These are phyloP conservation scores for Tricholauxania praeusta DNA, from an alignment of 2,888 invertebrate species.

Conservation along the genomic window DNA sequence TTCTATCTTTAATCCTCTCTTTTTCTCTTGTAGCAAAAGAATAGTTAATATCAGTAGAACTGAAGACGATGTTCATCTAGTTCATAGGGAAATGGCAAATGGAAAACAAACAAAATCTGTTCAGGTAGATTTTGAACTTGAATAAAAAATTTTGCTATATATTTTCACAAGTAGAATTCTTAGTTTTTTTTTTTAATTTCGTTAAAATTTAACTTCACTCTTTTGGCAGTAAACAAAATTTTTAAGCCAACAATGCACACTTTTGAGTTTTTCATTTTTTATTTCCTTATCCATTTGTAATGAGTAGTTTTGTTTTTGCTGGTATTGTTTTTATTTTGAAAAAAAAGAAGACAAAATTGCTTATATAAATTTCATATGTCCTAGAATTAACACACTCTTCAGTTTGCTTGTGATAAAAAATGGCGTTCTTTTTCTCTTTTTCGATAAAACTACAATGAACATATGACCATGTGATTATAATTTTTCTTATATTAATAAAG, in stretches of 20 bases:
- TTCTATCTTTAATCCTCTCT: slow-evolving; percentile 55
- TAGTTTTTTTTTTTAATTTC: slow-evolving; percentile 37
- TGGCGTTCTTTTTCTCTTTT: neutral
- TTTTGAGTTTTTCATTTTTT: slow-evolving; percentile 57
- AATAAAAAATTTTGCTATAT: slow-evolving; percentile 48
- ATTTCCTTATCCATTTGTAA: slow-evolving; percentile 50
- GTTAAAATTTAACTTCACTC: slow-evolving; percentile 25
- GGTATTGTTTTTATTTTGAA: slow-evolving; percentile 26
- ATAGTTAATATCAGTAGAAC: slow-evolving; percentile 81
- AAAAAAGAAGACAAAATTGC: slow-evolving; percentile 8
- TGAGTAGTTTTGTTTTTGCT: slow-evolving; percentile 27
- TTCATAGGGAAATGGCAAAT: slow-evolving; percentile 78
- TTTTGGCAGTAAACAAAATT: slow-evolving; percentile 28
- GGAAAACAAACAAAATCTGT: slow-evolving; percentile 81
- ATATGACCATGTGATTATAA: neutral
- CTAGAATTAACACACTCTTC: slow-evolving; percentile 45
- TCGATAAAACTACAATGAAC: neutral
- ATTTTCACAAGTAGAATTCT: slow-evolving; percentile 38
- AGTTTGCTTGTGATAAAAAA: slow-evolving; percentile 37
- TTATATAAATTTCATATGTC: slow-evolving; percentile 24
- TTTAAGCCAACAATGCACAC: slow-evolving; percentile 47
- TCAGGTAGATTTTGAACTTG: slow-evolving; percentile 71
- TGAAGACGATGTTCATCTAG: slow-evolving; percentile 81
- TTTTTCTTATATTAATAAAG: slow-evolving; percentile 48
- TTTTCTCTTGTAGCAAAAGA: slow-evolving; percentile 76